A percentile compares a stretch with the other conserved stretches of the same genome.
Evolutionary conservation across 1,140 invertebrate genomes (phyloP).

Genomic region (Bombus pascuorum): DNA sequence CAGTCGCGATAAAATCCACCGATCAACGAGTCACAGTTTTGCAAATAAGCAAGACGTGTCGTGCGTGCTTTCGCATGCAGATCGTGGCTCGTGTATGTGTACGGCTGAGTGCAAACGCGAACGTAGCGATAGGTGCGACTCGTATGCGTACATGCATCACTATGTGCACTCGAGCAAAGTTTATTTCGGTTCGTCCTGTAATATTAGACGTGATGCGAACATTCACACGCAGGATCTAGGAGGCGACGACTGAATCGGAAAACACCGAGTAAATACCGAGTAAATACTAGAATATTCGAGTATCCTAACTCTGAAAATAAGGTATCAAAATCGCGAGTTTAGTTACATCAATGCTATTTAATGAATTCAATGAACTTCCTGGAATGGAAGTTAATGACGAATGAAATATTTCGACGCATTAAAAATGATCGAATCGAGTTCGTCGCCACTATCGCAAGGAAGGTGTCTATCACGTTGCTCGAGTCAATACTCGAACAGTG

Average conservation of each 20-base stretch:
- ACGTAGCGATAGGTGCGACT: background rate
- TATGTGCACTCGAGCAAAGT: conserved; percentile 22
- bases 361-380: no score
- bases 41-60: conserved; percentile 19
- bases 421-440: background rate
- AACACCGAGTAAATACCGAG: no score
- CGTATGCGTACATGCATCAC: background rate
- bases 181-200: conserved; percentile 58
- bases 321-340: no score
- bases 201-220: conserved; percentile 54
- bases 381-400: background rate
- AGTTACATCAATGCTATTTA: no score
- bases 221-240: conserved; percentile 14
- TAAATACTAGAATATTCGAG: background rate
- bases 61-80: background rate
- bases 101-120: background rate
- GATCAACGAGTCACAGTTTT: conserved; percentile 10
- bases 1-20: background rate
- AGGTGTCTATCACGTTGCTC: background rate
- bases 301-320: background rate
- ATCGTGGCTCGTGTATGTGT: background rate
- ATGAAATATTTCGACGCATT: background rate
- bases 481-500: conserved; percentile 17
- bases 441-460: background rate
- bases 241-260: background rate